phyloP scores from a whole-genome alignment of 2,888 invertebrate species.

The Nephrotoma flavescens region DNA sequence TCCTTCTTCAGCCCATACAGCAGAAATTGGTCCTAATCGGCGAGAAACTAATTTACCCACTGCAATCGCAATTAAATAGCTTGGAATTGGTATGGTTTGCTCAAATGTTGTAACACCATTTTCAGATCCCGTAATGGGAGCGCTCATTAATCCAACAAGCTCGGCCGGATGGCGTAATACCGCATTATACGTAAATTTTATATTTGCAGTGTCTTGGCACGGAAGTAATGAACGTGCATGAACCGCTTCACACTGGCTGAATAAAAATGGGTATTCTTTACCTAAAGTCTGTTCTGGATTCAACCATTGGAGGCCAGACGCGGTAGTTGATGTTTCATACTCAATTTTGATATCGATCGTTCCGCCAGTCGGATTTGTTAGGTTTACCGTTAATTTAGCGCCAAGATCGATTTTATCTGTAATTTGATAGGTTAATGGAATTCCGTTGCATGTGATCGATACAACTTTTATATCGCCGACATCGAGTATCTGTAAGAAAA shows the following conservation, averaged over 20 bases:
- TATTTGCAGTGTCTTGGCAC: constrained; percentile 83
- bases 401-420: constrained; percentile 56
- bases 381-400: constrained; percentile 54
- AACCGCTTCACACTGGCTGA: constrained; percentile 76
- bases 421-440: constrained; percentile 41
- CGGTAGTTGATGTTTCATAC: constrained; percentile 62
- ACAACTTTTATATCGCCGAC: constrained; percentile 52
- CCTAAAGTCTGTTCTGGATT: constrained; percentile 75
- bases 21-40: constrained; percentile 60
- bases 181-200: constrained; percentile 75
- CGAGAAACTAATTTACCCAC: constrained; percentile 66
- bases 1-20: constrained; percentile 82
- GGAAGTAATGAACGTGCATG: constrained; percentile 81
- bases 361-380: constrained; percentile 37
- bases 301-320: constrained; percentile 83
- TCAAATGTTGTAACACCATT: constrained; percentile 41
- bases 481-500: constrained; percentile 52
- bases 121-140: constrained; percentile 36
- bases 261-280: constrained; percentile 70
- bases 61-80: constrained; percentile 81
- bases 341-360: constrained; percentile 39
- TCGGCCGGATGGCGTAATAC: constrained; percentile 54
- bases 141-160: constrained; percentile 80
- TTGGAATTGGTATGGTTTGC: constrained; percentile 71
- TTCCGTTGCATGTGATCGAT: constrained; percentile 33